Evolutionary conservation across 2,888 invertebrate genomes (phyloP).

Genomic region (Acronicta psi): DNA sequence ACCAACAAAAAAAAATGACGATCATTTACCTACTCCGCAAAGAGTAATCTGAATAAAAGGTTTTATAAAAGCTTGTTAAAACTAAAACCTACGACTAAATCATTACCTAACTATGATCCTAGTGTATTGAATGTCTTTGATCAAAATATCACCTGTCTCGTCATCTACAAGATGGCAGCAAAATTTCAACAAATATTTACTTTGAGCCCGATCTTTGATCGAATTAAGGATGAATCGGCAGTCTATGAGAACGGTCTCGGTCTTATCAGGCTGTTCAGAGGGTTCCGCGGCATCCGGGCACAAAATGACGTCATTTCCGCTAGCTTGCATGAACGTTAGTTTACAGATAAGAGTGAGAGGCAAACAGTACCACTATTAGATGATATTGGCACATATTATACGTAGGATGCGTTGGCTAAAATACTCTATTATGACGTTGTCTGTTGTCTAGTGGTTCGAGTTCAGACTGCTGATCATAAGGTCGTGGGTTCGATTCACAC

Average conservation of each 20-base stretch:
- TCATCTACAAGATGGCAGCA: background rate
- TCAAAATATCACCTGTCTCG: constrained; percentile 8
- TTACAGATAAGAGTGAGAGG: constrained; percentile 25
- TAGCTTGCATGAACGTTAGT: constrained; percentile 11
- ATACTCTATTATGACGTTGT: too few species aligned
- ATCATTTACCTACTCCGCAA: constrained; percentile 3
- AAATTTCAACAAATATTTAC: constrained; percentile 44
- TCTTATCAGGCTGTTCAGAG: constrained; percentile 32
- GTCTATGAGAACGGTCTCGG: constrained; percentile 13
- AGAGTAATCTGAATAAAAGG: constrained; percentile 14
- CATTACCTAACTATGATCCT: too few species aligned
- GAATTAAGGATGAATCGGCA: constrained; percentile 27
- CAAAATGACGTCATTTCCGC: constrained; percentile 37
- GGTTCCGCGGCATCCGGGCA: constrained; percentile 21
- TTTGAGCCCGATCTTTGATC: constrained; percentile 17
- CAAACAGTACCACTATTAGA: constrained; percentile 1
- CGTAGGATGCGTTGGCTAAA: background rate
- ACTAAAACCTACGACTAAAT: too few species aligned
- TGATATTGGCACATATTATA: background rate
- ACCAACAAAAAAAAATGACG: background rate
- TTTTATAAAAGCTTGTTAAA: background rate
- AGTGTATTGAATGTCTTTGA: background rate
- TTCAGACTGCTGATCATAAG: too few species aligned
- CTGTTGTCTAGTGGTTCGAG: too few species aligned
- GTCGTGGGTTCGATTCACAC: too few species aligned